Percentiles rank a stretch among this genome's conserved stretches.
These are phyloP conservation scores for Sebastes nivosus DNA, from an alignment of 2,797 vertebrate genomes.

Conservation along the genomic window DNA sequence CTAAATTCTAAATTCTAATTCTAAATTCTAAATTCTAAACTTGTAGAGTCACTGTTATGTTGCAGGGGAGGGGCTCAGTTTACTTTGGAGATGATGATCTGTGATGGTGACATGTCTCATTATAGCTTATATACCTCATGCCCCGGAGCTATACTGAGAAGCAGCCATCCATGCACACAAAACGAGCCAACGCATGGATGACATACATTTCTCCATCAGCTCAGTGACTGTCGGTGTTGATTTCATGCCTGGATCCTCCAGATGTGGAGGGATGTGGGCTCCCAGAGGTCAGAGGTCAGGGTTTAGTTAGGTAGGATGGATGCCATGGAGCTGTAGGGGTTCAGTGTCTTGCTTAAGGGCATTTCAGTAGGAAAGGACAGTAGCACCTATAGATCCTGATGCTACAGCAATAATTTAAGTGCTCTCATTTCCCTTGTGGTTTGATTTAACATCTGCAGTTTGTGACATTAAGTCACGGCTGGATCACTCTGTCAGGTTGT, in stretches of 20 bases:
- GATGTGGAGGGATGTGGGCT: background rate
- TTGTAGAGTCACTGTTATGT: background rate
- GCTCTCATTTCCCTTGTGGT: background rate
- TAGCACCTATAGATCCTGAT: background rate
- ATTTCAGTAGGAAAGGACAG: background rate
- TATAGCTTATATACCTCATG: background rate
- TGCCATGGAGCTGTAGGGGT: background rate
- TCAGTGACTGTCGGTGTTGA: background rate
- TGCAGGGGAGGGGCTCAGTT: background rate
- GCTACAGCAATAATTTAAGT: background rate
- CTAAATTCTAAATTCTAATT: background rate
- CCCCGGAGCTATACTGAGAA: slow-evolving; percentile 5
- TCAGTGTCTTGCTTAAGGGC: background rate
- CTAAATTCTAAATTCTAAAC: background rate
- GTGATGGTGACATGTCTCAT: slow-evolving; percentile 8
- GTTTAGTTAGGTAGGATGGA: background rate
- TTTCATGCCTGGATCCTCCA: background rate
- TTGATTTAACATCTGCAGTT: background rate
- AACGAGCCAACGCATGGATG: background rate
- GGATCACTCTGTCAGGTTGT: background rate
- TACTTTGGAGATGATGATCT: slow-evolving; percentile 16
- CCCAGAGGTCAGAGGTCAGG: slow-evolving; percentile 53
- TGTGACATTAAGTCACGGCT: background rate
- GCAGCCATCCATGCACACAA: background rate
- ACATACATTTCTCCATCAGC: background rate